Evolutionary conservation across 2,113 vertebrate genomes (phyloP).

Genomic region (Dermatemys mawii): DNA sequence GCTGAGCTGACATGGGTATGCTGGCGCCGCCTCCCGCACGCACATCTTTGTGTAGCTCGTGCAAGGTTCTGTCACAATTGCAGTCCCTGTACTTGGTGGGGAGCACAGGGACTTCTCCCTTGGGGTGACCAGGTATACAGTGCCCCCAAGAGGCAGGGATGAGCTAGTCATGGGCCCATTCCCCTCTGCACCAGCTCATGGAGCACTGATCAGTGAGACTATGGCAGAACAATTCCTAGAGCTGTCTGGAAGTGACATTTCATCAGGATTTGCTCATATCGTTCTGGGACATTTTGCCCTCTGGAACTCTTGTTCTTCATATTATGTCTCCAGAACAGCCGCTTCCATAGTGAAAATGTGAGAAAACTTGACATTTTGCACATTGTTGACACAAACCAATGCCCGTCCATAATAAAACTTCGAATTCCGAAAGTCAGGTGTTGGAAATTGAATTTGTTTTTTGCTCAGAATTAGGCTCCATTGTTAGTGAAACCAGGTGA

Average conservation of each 20-base stretch:
- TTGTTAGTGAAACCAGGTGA: conserved; percentile 9
- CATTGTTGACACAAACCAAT: neutral
- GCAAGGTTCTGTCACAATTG: neutral
- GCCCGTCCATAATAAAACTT: neutral
- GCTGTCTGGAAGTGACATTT: neutral
- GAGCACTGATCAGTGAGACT: neutral
- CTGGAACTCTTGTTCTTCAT: neutral
- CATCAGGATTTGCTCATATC: neutral
- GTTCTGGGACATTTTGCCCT: neutral
- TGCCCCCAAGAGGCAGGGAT: neutral
- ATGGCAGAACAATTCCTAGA: neutral
- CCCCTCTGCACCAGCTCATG: neutral
- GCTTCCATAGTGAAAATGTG: neutral
- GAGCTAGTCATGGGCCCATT: neutral
- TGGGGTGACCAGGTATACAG: neutral
- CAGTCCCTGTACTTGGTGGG: neutral
- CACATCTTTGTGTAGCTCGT: neutral
- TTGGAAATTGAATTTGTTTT: neutral
- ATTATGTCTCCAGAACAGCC: neutral
- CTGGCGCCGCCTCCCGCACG: neutral
- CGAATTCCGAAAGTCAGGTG: neutral
- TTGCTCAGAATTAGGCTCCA: conserved; percentile 23
- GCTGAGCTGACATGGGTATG: neutral
- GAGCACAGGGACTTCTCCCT: neutral
- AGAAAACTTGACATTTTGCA: neutral